phyloP scores from a whole-genome alignment of 1,140 invertebrate species.

The Coelopa frigida region DNA sequence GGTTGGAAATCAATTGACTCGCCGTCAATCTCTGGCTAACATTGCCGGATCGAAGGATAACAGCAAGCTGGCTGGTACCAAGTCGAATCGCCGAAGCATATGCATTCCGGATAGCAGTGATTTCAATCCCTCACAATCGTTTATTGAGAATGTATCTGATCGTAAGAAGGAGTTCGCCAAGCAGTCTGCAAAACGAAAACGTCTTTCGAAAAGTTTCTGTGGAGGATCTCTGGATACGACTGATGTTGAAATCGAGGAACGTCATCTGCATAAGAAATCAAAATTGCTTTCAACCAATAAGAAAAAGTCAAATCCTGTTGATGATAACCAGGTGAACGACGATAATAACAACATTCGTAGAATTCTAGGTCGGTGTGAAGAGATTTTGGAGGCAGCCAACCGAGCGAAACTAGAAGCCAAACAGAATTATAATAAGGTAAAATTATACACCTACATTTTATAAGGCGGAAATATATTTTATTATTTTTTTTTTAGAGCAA shows the following conservation, averaged over 20 bases:
- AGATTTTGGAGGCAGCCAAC: conserved; percentile 16
- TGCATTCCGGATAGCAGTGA: conserved; percentile 11
- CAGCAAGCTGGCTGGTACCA: not conserved
- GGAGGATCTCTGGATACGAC: conserved; percentile 11
- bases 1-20: conserved; percentile 29
- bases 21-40: conserved; percentile 5
- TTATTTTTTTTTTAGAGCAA: too few relatives aligned
- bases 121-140: conserved; percentile 34
- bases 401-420: conserved; percentile 10
- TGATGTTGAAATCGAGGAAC: not conserved
- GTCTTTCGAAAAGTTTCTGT: conserved; percentile 34
- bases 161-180: not conserved
- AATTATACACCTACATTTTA: not conserved
- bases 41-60: not conserved
- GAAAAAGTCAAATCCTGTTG: not conserved
- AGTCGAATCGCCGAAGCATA: conserved; percentile 17
- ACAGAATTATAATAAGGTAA: conserved; percentile 13
- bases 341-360: not conserved
- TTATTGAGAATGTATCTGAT: conserved; percentile 24
- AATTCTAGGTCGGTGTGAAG: conserved; percentile 14
- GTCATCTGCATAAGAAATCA: not conserved
- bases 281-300: conserved; percentile 1
- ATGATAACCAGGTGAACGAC: not conserved
- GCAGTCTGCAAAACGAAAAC: conserved; percentile 19
- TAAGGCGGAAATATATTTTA: too few relatives aligned